Conservation (phyloP, 2,797 vertebrate genomes). For the Cynopterus sphinx region DNA sequence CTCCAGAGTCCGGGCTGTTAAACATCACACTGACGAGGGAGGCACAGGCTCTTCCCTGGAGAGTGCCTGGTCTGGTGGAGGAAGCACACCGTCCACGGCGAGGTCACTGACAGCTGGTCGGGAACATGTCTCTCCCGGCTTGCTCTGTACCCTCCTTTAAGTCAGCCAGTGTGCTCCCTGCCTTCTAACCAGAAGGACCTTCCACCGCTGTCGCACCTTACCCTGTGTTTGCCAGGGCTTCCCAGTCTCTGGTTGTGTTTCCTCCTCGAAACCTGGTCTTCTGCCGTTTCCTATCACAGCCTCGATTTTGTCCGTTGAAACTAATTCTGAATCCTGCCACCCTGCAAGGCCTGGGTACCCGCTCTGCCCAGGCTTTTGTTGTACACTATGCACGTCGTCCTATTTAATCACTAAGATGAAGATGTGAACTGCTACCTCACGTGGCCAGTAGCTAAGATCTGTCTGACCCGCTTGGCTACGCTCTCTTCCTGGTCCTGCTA, state of each 20-base stretch:
- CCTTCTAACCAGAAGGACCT: not conserved
- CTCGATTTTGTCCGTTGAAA: fast-evolving
- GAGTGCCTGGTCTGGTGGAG: fast-evolving
- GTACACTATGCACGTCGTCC: fast-evolving
- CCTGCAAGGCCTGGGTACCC: not conserved
- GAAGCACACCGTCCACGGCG: fast-evolving
- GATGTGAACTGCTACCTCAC: fast-evolving
- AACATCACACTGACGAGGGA: fast-evolving
- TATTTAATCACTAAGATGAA: not conserved
- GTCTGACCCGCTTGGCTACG: fast-evolving
- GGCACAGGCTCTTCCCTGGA: fast-evolving
- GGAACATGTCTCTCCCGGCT: not conserved
- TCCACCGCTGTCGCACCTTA: not conserved
- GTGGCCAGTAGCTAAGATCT: not conserved
- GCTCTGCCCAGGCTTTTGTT: fast-evolving
- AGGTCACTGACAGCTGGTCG: fast-evolving
- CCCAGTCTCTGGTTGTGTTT: not conserved
- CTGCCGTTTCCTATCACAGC: not conserved
- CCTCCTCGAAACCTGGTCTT: not conserved
- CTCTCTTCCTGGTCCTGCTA: not conserved
- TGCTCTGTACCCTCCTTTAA: not conserved
- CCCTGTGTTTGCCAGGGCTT: too few species aligned
- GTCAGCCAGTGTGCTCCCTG: fast-evolving
- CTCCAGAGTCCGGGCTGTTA: not conserved
- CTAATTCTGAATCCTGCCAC: not conserved